Conservation (phyloP, 2,113 vertebrate genomes). For the Stegostoma tigrinum region DNA sequence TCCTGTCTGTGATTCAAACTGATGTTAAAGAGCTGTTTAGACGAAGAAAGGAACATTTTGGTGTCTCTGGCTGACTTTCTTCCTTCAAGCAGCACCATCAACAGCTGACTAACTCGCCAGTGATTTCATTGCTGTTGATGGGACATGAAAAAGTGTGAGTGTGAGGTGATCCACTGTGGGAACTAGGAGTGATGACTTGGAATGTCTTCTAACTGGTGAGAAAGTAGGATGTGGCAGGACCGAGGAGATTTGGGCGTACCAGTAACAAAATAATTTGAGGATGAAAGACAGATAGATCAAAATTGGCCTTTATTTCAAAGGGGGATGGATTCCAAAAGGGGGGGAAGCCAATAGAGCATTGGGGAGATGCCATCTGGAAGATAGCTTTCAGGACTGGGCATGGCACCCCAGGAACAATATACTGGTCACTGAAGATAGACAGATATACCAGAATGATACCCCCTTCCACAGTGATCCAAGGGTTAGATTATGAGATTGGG, state of each 20-base stretch:
- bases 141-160: background rate
- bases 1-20: background rate
- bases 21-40: background rate
- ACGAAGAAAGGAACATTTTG: background rate
- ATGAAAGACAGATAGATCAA: background rate
- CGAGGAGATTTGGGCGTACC: background rate
- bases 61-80: background rate
- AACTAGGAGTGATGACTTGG: background rate
- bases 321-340: background rate
- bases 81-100: background rate
- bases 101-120: background rate
- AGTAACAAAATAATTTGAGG: background rate
- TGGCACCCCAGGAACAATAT: too few species aligned
- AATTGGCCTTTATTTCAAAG: background rate
- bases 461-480: background rate
- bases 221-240: background rate
- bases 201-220: background rate
- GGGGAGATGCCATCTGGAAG: background rate
- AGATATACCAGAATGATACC: background rate
- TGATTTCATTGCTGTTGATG: background rate
- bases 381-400: too few species aligned
- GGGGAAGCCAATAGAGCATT: background rate
- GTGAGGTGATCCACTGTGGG: background rate
- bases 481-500: background rate
- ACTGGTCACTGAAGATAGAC: background rate